Evolutionary conservation across 2,113 vertebrate genomes (phyloP).

Genomic region (Phylloscopus trochilus): DNA sequence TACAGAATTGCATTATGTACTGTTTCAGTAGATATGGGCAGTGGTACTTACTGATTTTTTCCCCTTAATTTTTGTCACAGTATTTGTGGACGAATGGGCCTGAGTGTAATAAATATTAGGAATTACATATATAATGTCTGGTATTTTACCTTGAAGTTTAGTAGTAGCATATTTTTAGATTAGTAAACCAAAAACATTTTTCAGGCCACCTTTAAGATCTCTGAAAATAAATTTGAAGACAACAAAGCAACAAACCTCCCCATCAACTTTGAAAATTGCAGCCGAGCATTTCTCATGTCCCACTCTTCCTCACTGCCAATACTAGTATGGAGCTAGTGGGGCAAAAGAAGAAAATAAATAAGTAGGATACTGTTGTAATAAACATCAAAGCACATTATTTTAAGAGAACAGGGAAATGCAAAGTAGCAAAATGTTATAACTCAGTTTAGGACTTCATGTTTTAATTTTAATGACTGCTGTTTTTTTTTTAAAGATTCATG

Average conservation of each 20-base stretch:
- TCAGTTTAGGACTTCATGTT: constrained; percentile 2
- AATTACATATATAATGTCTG: neutral
- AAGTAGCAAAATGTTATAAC: constrained; percentile 4
- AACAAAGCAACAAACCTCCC: neutral
- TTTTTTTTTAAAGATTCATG: neutral
- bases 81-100: neutral
- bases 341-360: neutral
- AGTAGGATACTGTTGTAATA: neutral
- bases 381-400: neutral
- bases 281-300: neutral
- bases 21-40: neutral
- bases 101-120: neutral
- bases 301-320: neutral
- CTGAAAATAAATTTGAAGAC: neutral
- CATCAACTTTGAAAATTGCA: neutral
- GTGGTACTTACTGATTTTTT: neutral
- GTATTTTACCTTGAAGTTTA: neutral
- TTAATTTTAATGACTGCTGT: neutral
- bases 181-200: neutral
- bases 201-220: neutral
- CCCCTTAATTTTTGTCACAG: neutral
- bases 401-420: neutral
- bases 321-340: neutral
- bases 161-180: accelerated
- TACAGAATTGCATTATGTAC: neutral